Base-by-base conservation (phyloP, 2,113 vertebrate species). In the Phrynosoma platyrhinos region DNA sequence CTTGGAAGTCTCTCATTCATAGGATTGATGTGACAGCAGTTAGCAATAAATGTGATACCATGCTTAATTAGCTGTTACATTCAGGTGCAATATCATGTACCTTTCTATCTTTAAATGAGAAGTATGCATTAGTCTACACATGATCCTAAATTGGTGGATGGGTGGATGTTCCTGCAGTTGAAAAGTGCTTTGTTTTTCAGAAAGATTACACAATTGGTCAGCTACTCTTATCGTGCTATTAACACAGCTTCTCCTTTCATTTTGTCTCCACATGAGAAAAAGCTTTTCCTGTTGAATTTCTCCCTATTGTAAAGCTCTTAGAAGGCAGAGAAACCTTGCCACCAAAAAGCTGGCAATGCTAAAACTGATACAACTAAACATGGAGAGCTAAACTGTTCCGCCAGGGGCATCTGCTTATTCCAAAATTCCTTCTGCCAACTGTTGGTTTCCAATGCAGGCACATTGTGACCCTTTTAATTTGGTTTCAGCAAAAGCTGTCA, bases 381-480 rank as follows among this genome's bases (percentile, higher is more conserved):
- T 52, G 10, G 23, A 30, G 68, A 21, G 64, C 47, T 71, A 72
- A 83, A 71, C 66, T 53, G 2, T 53, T 83, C 71, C 40, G 42
- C 0, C 36, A 27, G 7, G 72, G 25, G 13, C 12, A 36, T 3
- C 40, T 87, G 75, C 18, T 16, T 16, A 0, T 32, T n/a, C 53
- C 75, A 27, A 42, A 42, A 0, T 21, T 16, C 5, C 68, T 40
- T 71, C 69, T 84, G 82, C 52, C 82, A 27, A 71, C 27, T 52
- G 30, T 20, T 13, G 16, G 18, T 68, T 82, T 77, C 72, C 64
- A 47, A 23, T 25, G 68, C 68, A 27, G 66, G 23, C 64, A 78
- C 6, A 53, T 77, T 80, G n/a, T 74, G 68, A 8, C 27, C 69
- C n/a, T 84, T 55, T 69, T 79, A 78, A 68, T 79, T 84, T 79